A percentile compares a stretch with the other conserved stretches of the same genome.
Evolutionary conservation across 2,113 vertebrate genomes (phyloP).

Genomic region (Tor tambroides): DNA sequence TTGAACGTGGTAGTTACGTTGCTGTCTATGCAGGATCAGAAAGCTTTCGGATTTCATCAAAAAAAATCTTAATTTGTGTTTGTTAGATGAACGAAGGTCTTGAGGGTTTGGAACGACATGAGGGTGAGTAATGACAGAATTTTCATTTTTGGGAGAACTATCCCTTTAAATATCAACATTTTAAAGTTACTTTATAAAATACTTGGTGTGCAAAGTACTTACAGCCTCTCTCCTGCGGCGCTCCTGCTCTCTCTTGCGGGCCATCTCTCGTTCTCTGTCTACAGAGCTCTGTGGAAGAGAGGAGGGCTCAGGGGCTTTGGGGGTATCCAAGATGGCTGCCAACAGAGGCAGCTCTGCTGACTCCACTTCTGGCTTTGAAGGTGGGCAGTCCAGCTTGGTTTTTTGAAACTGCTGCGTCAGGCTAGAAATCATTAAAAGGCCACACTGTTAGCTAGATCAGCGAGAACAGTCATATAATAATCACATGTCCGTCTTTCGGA

Average conservation of each 20-base stretch:
- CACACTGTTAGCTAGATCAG: constrained; percentile 23
- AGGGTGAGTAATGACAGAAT: too few relatives aligned
- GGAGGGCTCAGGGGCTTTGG: constrained; percentile 53
- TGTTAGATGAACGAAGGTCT: too few relatives aligned
- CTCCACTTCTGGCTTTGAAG: constrained; percentile 46
- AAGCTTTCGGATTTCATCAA: too few relatives aligned
- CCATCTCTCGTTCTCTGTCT: constrained; percentile 78
- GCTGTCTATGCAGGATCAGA: too few relatives aligned
- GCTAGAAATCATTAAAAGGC: constrained; percentile 44
- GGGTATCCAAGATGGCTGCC: constrained; percentile 52
- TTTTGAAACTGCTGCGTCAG: constrained; percentile 43
- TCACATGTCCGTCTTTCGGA: too few relatives aligned
- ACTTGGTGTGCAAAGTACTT: constrained; percentile 66
- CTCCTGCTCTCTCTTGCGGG: constrained; percentile 88
- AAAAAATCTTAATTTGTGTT: too few relatives aligned
- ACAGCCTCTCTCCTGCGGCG: constrained; percentile 86
- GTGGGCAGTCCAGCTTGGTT: constrained; percentile 32
- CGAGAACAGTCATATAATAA: neutral
- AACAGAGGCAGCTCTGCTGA: constrained; percentile 54
- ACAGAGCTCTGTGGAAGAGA: constrained; percentile 59
- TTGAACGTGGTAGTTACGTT: too few relatives aligned
- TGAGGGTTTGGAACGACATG: too few relatives aligned
- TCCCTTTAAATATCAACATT: neutral
- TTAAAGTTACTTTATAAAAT: neutral
- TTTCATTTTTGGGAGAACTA: too few relatives aligned